Percentiles rank a stretch among this genome's conserved stretches.
Conservation (phyloP, 2,797 vertebrate species). For the Neoniphon sammara region DNA sequence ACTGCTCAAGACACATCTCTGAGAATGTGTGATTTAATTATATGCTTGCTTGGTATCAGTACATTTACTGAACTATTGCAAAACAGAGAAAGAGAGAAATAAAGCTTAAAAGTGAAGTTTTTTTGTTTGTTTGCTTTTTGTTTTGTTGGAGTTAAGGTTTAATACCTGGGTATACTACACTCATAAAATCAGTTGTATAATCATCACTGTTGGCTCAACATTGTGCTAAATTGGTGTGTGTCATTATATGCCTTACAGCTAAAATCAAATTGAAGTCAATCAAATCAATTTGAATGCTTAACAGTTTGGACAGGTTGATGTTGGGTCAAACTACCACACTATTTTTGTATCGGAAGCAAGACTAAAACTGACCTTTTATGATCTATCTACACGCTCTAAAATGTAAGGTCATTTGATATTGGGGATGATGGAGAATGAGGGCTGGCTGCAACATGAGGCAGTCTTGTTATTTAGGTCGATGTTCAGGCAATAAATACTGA, state of each 20-base stretch:
- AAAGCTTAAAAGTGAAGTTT: no score
- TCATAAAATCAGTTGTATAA: not conserved
- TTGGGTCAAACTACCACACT: not conserved
- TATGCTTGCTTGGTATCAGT: no score
- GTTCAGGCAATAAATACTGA: conserved; percentile 13
- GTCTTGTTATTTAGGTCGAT: not conserved
- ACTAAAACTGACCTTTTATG: not conserved
- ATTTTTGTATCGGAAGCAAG: not conserved
- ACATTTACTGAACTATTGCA: no score
- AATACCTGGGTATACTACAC: no score
- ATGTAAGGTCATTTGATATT: not conserved
- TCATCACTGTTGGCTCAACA: not conserved
- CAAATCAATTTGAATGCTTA: not conserved
- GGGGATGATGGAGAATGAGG: not conserved
- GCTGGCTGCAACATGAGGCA: not conserved
- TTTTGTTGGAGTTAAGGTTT: no score
- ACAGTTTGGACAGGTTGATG: not conserved
- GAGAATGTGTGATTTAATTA: no score
- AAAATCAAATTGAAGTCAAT: not conserved
- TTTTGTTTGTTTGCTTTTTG: no score
- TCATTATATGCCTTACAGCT: not conserved
- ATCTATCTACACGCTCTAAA: conserved; percentile 4
- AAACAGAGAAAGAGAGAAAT: no score
- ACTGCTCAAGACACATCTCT: no score
- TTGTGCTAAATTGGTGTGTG: not conserved